Base-by-base conservation (phyloP, 2,113 vertebrate species). In the Bagarius yarrelli region DNA sequence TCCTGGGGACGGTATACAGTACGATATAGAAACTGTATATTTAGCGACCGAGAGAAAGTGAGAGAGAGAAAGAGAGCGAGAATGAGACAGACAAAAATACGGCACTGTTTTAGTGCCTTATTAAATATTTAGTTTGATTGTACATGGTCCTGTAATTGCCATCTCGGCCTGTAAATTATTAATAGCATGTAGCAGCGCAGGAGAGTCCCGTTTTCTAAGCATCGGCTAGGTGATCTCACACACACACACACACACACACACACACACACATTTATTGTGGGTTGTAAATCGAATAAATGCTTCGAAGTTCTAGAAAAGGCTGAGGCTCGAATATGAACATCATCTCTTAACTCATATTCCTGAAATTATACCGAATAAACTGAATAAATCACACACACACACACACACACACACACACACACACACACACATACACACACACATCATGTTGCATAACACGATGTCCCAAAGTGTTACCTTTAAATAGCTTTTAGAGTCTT, bases 101-200 rank as follows among this genome's bases (percentile, higher is more conserved):
- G 88, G 83, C 90, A 91, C 91, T 93, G 92, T 91, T 93, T 94
- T 93, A 93, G 92, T 91, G 91, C 90, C 91, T 93, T 91, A 93
- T 94, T 89, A 93, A 94, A 93, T 93, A 94, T 94, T 94, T 92
- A 93, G 90, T 92, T 87, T 94, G 93, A 93, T 94, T 93, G 93
- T 93, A 93, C 91, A 93, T 86, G 92, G 86, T 90, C 89, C 91
- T 93, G 93, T 93, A 93, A 93, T 93, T 93, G 93, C 91, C 90
- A 91, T 92, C 91, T 91, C 90, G 89, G 90, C 88, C 90, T 70
- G 87, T 94, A 91, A 93, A 94, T 94, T 93, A 93, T 94, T 93
- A 90, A 93, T 92, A 89, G 78, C 70, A 79, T 93, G 89, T 89
- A 91, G 91, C 88, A 86, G 87, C 90, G 91, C 90, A 88, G 77